Evolutionary conservation across 2,113 vertebrate genomes (phyloP).

Genomic region (Hemibagrus wyckioides): DNA sequence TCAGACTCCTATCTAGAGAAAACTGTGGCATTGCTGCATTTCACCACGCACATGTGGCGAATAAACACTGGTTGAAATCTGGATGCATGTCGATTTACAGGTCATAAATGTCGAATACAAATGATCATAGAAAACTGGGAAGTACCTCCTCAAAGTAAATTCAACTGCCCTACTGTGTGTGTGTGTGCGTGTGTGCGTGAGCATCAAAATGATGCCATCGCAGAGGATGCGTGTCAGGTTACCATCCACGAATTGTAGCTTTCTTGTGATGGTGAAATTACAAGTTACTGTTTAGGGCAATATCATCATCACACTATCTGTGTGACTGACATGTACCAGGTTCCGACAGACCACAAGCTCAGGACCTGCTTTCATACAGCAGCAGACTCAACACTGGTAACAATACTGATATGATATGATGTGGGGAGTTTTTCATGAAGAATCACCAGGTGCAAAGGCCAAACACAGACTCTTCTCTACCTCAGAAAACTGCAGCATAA

Average conservation of each 20-base stretch:
- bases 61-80: neutral
- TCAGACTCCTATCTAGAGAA: neutral
- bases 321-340: neutral
- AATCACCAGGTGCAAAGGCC: neutral
- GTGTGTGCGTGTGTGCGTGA: neutral
- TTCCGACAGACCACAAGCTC: neutral
- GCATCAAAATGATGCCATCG: neutral
- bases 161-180: neutral
- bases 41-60: too few species aligned
- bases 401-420: neutral
- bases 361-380: neutral
- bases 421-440: neutral
- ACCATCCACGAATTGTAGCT: neutral
- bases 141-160: neutral
- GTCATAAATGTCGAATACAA: neutral
- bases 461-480: neutral
- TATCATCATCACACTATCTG: neutral
- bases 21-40: neutral
- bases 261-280: neutral
- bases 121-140: neutral
- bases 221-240: neutral
- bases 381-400: neutral
- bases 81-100: neutral
- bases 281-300: neutral
- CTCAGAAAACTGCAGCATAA: neutral